A percentile compares a stretch with the other conserved stretches of the same genome.
These are phyloP conservation scores for Nesidiocoris tenuis DNA, from an alignment of 2,888 invertebrate species.

Conservation along the genomic window DNA sequence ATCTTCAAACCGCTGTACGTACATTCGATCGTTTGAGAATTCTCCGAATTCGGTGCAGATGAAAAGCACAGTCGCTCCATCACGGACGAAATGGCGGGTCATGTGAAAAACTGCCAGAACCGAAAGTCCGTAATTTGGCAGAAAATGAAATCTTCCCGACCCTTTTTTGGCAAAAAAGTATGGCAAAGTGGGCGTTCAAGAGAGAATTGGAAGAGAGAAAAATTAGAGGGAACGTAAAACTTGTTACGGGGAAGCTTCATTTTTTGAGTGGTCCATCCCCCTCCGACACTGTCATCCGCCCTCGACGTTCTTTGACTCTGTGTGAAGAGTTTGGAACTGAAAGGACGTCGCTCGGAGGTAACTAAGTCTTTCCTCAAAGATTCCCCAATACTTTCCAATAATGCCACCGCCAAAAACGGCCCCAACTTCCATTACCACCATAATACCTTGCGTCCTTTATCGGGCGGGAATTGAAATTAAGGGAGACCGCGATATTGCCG, in stretches of 20 bases:
- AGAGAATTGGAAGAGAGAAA: neutral
- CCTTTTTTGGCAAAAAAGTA: neutral
- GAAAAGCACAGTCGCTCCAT: too few species aligned
- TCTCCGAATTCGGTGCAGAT: too few species aligned
- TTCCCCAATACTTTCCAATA: neutral
- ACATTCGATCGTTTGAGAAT: too few species aligned
- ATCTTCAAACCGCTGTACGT: too few species aligned
- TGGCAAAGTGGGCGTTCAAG: neutral
- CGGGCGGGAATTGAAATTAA: too few species aligned
- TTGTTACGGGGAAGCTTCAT: neutral
- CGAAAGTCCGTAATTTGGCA: neutral
- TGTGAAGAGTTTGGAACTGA: neutral
- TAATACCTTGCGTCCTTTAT: too few species aligned
- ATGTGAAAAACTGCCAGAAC: neutral
- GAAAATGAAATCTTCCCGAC: neutral
- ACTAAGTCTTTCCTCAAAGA: neutral
- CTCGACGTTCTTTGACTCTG: neutral
- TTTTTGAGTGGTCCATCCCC: neutral
- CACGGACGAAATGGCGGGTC: too few species aligned
- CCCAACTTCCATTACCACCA: too few species aligned
- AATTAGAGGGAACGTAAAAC: neutral
- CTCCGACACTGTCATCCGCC: neutral
- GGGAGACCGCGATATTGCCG: too few species aligned
- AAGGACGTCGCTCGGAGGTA: neutral
- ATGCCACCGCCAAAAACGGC: neutral